Evolutionary conservation across 2,797 vertebrate genomes (phyloP), one percentile per base, ranked within the genome.

Genomic region (Ispidina picta): DNA sequence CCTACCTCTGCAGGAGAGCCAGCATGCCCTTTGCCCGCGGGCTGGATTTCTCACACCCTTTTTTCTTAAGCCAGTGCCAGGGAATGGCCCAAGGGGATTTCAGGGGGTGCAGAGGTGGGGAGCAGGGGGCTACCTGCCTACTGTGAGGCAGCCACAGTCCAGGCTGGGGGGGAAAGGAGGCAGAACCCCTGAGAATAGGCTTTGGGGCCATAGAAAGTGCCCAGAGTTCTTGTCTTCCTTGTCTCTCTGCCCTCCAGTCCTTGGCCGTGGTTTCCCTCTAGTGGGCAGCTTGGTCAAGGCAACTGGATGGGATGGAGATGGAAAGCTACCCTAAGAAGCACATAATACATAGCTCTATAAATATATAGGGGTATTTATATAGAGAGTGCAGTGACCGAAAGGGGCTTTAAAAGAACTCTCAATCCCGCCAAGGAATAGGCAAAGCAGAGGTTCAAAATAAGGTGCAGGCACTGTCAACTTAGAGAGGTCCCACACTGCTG

Each of bases 201-300:
- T 72, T 29, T 33, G 48, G 31, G 25, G 10, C 20, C 81, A 39
- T 72, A 7, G 18, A 73, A 41, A 46, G 20, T 18, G 48, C 8
- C 20, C 1, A 0, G 44, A 59, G 60, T 49, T 18, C 6, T 11
- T 12, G 31, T 69, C 14, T 3, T 74, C 35, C 15, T 10, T 13
- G 8, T 46, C 18, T 22, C 10, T 25, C 21, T 78, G 17, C 52
- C 35, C 52, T 20, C 13, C 49, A 58, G 90, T 92, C 71, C 78
- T 93, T 92, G 83, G 74, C 91, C 12, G 26, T 88, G 92, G 81
- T 64, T 91, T 95, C 95, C 95, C 94, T 94, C 94, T 96, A 96
- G 95, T 83, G 95, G 95, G 78, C 77, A 84, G 21, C 59, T 92
- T 55, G 65, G 44, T 88, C 74, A 88, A 89, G 58, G 71, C 94